Evolutionary conservation across 2,797 vertebrate genomes (phyloP).

Genomic region (Sorex maritimensis): DNA sequence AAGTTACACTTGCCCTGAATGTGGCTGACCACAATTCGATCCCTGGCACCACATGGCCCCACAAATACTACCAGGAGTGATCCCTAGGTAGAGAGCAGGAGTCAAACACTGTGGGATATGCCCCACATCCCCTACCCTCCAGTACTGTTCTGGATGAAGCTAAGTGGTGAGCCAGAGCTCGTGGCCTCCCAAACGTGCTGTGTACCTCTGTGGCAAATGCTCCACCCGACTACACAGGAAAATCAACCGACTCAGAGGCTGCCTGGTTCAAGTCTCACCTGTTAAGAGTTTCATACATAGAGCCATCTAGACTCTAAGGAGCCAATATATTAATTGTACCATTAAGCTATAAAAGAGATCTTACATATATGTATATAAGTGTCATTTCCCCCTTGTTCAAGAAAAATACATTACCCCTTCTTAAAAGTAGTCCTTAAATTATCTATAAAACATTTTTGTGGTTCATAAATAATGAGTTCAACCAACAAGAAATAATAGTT

Average conservation of each 20-base stretch:
- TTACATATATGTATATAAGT: background rate
- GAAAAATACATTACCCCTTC: constrained; percentile 7
- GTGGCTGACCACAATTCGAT: no score
- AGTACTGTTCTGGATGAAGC: background rate
- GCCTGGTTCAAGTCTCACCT: background rate
- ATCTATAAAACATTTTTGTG: background rate
- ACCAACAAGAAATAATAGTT: background rate
- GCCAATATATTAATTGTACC: background rate
- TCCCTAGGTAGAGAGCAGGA: no score
- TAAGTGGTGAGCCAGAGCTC: background rate
- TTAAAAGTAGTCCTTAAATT: background rate
- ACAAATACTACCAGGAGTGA: no score
- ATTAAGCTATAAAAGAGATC: background rate
- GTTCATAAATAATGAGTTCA: constrained; percentile 29
- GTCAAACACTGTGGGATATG: no score
- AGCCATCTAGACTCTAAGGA: background rate
- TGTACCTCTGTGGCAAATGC: background rate
- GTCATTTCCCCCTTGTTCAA: background rate
- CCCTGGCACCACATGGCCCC: no score
- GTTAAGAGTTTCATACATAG: background rate
- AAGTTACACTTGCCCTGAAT: no score
- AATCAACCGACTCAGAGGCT: background rate
- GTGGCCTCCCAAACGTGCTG: background rate
- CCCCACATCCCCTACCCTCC: no score
- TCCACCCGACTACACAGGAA: constrained; percentile 7